Evolutionary conservation across 1,140 invertebrate species (phyloP).

Genomic region (Microplitis demolitor): DNA sequence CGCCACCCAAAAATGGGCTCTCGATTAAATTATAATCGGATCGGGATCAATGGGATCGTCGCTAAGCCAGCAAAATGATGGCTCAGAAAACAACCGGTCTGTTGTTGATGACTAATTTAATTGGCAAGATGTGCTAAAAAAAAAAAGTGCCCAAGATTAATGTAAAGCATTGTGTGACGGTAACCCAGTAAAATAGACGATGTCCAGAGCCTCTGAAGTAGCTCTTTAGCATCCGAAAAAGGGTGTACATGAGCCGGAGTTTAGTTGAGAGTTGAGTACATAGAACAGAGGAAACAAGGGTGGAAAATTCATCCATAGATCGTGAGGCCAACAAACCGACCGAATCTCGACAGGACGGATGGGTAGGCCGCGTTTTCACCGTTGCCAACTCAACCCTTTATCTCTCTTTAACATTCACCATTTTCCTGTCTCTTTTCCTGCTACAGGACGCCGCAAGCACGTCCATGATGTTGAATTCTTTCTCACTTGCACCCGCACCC

Average conservation of each 20-base stretch:
- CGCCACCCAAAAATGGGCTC: too few species aligned
- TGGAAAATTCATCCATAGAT: constrained; percentile 55
- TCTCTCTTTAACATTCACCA: constrained; percentile 14
- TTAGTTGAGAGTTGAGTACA: background rate
- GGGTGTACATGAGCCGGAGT: background rate
- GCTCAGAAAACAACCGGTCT: too few species aligned
- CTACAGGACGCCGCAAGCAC: too few species aligned
- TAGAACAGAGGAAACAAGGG: constrained; percentile 28
- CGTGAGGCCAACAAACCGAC: constrained; percentile 54
- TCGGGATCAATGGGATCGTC: too few species aligned
- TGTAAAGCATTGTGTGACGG: background rate
- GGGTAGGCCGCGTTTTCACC: constrained; percentile 53
- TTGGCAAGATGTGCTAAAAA: too few species aligned
- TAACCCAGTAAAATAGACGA: background rate
- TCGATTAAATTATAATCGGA: too few species aligned
- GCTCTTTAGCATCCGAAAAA: constrained; percentile 4
- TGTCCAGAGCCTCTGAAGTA: background rate
- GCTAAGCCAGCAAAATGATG: too few species aligned
- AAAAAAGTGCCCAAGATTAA: background rate
- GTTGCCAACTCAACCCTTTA: constrained; percentile 35
- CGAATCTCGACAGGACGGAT: constrained; percentile 56
- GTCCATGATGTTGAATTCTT: background rate
- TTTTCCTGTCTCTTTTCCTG: constrained; percentile 23
- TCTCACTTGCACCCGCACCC: constrained; percentile 12
- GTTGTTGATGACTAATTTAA: too few species aligned